A percentile compares a stretch with the other conserved stretches of the same genome.
Evolutionary conservation across 2,888 invertebrate genomes (phyloP).

Genomic region (Ophion obscuratus): DNA sequence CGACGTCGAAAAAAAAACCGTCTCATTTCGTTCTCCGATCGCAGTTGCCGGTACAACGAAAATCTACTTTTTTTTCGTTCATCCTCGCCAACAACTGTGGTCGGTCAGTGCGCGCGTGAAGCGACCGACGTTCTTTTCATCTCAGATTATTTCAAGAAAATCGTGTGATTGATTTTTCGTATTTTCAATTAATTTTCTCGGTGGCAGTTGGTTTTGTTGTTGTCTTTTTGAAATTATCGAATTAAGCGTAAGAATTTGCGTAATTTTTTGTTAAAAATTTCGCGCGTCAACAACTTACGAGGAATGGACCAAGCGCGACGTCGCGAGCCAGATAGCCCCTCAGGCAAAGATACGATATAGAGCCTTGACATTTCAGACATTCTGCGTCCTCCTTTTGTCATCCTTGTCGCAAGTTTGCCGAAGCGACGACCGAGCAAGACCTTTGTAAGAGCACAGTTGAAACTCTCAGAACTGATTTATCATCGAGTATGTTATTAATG

Average conservation of each 20-base stretch:
- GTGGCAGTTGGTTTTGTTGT: neutral
- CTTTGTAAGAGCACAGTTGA: neutral
- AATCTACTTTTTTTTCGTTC: slow-evolving; percentile 23
- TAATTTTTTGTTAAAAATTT: slow-evolving; percentile 41
- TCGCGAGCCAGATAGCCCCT: slow-evolving; percentile 45
- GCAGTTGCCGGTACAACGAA: slow-evolving; percentile 28
- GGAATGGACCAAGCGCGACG: slow-evolving; percentile 23
- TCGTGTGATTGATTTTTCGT: neutral
- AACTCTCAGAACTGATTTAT: neutral
- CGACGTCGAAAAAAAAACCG: slow-evolving; percentile 5
- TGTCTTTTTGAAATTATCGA: neutral
- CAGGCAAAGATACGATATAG: slow-evolving; percentile 41
- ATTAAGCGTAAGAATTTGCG: slow-evolving; percentile 32
- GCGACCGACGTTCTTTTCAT: neutral
- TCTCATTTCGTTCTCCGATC: neutral
- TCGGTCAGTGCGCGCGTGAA: slow-evolving; percentile 11
- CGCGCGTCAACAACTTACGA: slow-evolving; percentile 13
- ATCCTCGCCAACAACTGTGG: slow-evolving; percentile 12
- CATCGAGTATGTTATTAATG: neutral
- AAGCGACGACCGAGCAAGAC: slow-evolving; percentile 8
- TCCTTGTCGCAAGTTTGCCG: slow-evolving; percentile 5
- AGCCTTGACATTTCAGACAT: slow-evolving; percentile 62
- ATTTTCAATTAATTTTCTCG: neutral
- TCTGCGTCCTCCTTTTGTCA: slow-evolving; percentile 42
- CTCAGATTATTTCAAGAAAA: neutral